phyloP scores from a whole-genome alignment of 2,888 invertebrate species.

The Dynastes maya region DNA sequence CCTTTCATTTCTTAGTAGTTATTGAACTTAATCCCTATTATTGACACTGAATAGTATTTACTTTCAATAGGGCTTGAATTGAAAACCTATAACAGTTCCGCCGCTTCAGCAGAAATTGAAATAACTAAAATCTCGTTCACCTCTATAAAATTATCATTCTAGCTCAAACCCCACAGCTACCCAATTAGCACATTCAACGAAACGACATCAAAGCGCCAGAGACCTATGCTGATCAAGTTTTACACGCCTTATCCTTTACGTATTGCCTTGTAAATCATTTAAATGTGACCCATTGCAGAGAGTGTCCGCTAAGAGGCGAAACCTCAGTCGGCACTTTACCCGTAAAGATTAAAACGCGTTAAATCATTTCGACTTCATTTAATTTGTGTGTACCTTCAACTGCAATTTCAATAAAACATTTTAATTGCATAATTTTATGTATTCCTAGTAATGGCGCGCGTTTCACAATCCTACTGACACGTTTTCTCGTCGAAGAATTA shows the following conservation, averaged over 20 bases:
- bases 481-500: conserved; percentile 18
- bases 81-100: too few relatives aligned
- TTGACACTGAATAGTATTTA: too few relatives aligned
- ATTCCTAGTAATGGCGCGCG: conserved; percentile 36
- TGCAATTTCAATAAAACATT: conserved; percentile 8
- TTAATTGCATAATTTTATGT: conserved; percentile 39
- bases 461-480: conserved; percentile 31
- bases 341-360: not conserved
- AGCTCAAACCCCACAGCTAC: not conserved
- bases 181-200: not conserved
- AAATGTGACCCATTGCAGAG: not conserved
- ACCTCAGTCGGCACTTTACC: not conserved
- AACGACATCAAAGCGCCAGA: not conserved
- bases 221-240: not conserved
- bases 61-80: too few relatives aligned
- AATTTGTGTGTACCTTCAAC: not conserved
- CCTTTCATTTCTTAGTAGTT: too few relatives aligned
- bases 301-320: not conserved
- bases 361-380: not conserved
- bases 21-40: too few relatives aligned
- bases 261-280: not conserved
- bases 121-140: not conserved
- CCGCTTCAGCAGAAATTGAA: too few relatives aligned
- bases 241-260: conserved; percentile 4
- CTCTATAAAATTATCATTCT: not conserved